These are phyloP conservation scores for Dryadula phaetusa DNA, from an alignment of 2,888 invertebrate genomes.

Conservation along the genomic window DNA sequence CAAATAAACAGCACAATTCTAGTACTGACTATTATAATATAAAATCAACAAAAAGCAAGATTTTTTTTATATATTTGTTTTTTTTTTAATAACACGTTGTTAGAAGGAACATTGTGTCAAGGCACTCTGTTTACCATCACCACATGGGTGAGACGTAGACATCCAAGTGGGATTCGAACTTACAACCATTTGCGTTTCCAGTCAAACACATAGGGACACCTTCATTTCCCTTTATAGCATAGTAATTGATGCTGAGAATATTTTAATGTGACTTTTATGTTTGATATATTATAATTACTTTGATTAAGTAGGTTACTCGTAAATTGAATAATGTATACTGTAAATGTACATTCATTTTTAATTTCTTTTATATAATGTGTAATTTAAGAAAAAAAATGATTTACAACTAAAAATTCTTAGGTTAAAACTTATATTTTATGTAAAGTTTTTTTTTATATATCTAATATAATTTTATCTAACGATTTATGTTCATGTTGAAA, in stretches of 20 bases:
- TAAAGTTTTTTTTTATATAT: no score
- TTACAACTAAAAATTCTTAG: not conserved
- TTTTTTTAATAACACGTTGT: no score
- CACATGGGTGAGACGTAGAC: no score
- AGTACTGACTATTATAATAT: no score
- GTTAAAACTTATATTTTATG: not conserved
- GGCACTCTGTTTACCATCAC: no score
- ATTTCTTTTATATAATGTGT: constrained; percentile 3
- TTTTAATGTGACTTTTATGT: constrained; percentile 12
- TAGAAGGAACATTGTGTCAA: no score
- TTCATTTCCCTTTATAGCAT: not conserved
- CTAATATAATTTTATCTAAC: not conserved
- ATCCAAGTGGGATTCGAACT: no score
- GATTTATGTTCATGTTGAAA: not conserved
- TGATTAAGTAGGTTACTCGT: constrained; percentile 16
- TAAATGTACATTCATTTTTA: not conserved
- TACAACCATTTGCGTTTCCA: no score
- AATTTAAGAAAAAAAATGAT: not conserved
- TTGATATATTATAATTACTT: constrained; percentile 10
- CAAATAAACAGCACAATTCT: not conserved
- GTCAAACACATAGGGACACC: no score
- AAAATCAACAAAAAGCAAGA: no score
- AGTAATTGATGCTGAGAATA: constrained; percentile 9
- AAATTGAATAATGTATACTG: not conserved
- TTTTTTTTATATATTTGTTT: no score